Base-by-base conservation (phyloP, 1,140 invertebrate genomes). In the Drosophila subobscura region DNA sequence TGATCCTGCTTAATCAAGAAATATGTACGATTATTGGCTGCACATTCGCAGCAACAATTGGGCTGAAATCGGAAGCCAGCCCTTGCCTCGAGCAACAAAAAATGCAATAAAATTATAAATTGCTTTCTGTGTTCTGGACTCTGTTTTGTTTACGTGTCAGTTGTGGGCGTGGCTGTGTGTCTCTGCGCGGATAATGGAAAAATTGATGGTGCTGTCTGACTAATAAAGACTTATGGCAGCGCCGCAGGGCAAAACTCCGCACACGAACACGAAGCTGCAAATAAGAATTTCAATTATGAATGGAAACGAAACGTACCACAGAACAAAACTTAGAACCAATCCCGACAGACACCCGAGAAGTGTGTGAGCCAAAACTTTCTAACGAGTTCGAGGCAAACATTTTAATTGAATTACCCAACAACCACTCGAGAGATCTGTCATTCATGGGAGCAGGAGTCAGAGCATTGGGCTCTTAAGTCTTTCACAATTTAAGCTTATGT, bases 401-500 rank as follows among this genome's bases (percentile, higher is more conserved):
- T 75, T 61, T 73, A 74, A 67, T 76, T 72, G 66, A 77, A 77
- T 72, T 70, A 59, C 41, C 14, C 40, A 29, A 50, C 72, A 45
- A 10, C 25, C 14, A 29, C 6, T 12, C 46, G 16, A 29, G n/a
- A 44, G 44, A 46, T 60, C 29, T 33, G 29, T 49, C 76, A 66
- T 61, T 71, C 65, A 56, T 59, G 60, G 29, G 44, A 56, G 47
- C 12, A 14, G 33, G 41, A 57, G 10, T 20, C 16, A 1, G 41
- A 22, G 51, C 46, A 58, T 70, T 70, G 27, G 60, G 37, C 46
- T 52, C 49, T 63, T 76, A 79, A 79, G 77, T 71, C 77, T 55
- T 73, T 77, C 53, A 55, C 46, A 61, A 68, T 85, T 79, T 77
- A 53, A 77, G 79, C 80, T 86, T 84, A 86, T 84, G 80, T 85